Evolutionary conservation across 1,140 invertebrate genomes (phyloP), one percentile per base, ranked within the genome.

Genomic region (Euura saliciscinereae): DNA sequence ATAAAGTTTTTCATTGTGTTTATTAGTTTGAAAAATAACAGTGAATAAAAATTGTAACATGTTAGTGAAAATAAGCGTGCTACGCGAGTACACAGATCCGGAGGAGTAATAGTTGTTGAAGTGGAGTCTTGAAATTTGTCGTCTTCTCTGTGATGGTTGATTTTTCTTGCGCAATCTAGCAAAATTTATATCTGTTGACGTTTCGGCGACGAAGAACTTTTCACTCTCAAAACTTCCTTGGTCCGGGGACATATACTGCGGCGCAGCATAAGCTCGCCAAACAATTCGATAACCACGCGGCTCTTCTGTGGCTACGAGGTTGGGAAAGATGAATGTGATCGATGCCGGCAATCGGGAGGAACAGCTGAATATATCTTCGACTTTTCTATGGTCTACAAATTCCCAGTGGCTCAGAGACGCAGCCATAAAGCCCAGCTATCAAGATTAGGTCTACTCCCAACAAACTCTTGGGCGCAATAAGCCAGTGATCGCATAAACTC

Each of bases 171-270:
- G 51, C 51, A 59, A 59, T 59, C 51, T 59, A 59, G 13, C 3
- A 3, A 59, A 59, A 51, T 51, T 51, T 51, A 51, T n/a, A 51
- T 51, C 7, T 51, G 46, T 51, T n/a, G 46, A 51, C 46, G 46
- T 51, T 51, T 51, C 11, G 51, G 51, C 51, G 51, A 59, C 51
- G 13, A 59, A 59, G 51, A 59, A 59, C 51, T 59, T 59, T 59
- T 59, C 51, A 59, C 51, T 59, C 5, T 59, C 51, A 8, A n/a
- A 59, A 59, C 51, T 59, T 59, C 13, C 6, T 11, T n/a, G 10
- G 13, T 59, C 13, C 13, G 28, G 28, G 28, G 51, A 11, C 51
- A 59, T n/a, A 59, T 59, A 59, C 13, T 59, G 3, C 51, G 3
- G 3, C 51, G 3, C 51, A n/a, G 13, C 51, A 59, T 59, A 59